These are phyloP conservation scores for Pygoscelis antarcticus DNA, from an alignment of 2,113 vertebrate species.

Conservation along the genomic window DNA sequence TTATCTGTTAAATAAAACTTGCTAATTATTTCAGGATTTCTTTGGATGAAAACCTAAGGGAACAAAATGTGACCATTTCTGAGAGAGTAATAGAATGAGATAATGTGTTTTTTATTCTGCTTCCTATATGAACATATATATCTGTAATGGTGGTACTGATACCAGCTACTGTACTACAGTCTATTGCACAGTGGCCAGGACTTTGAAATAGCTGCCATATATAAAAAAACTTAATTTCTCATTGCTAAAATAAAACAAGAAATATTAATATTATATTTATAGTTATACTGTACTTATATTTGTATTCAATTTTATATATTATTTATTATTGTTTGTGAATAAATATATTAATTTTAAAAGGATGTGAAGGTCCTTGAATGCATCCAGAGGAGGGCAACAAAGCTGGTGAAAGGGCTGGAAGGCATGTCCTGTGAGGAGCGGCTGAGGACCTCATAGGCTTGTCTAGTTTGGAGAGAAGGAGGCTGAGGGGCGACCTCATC, in stretches of 20 bases:
- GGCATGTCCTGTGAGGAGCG: neutral
- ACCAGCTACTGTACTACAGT: neutral
- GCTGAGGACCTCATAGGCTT: neutral
- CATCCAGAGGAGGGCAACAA: neutral
- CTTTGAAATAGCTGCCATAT: neutral
- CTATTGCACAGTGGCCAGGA: neutral
- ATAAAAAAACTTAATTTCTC: neutral
- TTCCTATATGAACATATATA: neutral
- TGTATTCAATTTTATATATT: neutral
- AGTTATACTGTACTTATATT: neutral
- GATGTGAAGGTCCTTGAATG: neutral
- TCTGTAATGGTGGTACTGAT: neutral
- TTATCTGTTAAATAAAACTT: neutral
- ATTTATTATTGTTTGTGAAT: neutral
- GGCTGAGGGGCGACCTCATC: neutral
- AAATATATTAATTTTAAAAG: neutral
- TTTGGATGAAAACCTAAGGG: neutral
- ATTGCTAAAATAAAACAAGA: neutral
- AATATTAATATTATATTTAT: neutral
- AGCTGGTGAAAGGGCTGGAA: neutral
- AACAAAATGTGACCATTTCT: neutral
- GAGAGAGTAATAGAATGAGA: neutral
- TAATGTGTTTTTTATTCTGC: neutral
- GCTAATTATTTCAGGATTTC: neutral
- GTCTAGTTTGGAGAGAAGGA: neutral